Conservation (phyloP, 2,113 vertebrate genomes). For the Scartelaos histophorus region DNA sequence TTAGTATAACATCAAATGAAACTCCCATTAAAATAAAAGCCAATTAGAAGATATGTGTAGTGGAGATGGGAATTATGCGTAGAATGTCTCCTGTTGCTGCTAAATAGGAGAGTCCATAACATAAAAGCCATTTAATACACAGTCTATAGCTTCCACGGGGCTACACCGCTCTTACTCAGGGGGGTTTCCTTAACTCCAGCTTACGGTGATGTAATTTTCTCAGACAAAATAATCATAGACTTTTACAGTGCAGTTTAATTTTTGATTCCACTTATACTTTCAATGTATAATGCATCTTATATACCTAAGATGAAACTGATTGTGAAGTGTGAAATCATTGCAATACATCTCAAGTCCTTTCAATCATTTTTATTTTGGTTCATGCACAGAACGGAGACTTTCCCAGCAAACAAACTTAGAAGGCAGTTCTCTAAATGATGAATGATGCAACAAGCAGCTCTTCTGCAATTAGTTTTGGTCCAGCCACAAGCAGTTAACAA, state of each 20-base stretch:
- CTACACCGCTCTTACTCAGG: conserved; percentile 14
- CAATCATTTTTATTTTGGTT: neutral
- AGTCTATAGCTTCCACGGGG: neutral
- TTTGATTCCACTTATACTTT: neutral
- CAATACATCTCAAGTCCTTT: neutral
- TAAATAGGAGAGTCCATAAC: neutral
- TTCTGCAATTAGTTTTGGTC: conserved; percentile 7
- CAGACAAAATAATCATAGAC: neutral
- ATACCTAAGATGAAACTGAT: neutral
- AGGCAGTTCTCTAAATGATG: neutral
- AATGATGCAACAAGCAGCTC: neutral
- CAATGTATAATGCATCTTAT: no score
- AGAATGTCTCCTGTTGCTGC: neutral
- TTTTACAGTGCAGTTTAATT: neutral
- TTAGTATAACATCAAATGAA: neutral
- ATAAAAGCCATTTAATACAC: neutral
- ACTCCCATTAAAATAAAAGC: conserved; percentile 19
- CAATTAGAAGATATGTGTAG: neutral
- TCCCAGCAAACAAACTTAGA: neutral
- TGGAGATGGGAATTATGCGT: neutral
- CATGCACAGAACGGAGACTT: neutral
- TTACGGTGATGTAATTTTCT: conserved; percentile 1
- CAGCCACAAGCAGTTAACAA: neutral
- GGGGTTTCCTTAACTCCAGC: conserved; percentile 23
- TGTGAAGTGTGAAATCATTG: neutral